Evolutionary conservation across 2,888 invertebrate genomes (phyloP), one percentile per base, ranked within the genome.

Genomic region (Amphiduros pacificus): DNA sequence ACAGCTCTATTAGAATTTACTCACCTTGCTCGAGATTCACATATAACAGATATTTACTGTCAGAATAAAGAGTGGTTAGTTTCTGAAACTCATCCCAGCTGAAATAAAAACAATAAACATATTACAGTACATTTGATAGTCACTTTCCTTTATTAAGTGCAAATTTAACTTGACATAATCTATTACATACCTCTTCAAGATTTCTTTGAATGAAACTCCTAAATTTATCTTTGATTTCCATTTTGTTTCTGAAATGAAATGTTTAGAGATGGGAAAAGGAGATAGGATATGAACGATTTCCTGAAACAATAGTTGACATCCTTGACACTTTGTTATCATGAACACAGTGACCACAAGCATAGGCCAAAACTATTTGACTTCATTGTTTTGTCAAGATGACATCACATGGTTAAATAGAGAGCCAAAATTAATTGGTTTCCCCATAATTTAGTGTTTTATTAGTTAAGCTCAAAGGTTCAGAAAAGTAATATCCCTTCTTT

Each of bases 181-280:
- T 11, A 36, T 17, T 36, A 36, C 36, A 51, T 32, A 41, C 54
- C 32, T 24, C 17, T 41, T 31, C 11, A 55, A 22, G 3, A 63
- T 20, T 22, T 60, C 56, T 27, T 58, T 24, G 5, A 62, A 29
- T n/a, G 60, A 61, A 32, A 54, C 49, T 2, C 65, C 63, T 28
- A 63, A 31, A 22, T 56, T 53, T 28, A 57, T 60, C 5, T 28
- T 14, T 40, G 55, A 65, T 11, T n/a, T 31, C n/a, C 75, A 82
- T 63, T 82, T 82, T 3, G 75, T 76, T 44, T 81, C 70, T 63
- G 29, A 26, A 60, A 51, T 52, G 22, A 11, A n/a, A n/a, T n/a
- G n/a, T n/a, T n/a, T n/a, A n/a, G n/a, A n/a, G n/a, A n/a, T n/a
- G n/a, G n/a, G n/a, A n/a, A n/a, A n/a, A n/a, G n/a, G n/a, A n/a